phyloP scores from a whole-genome alignment of 2,797 vertebrate genomes.

The Urosaurus nigricauda region DNA sequence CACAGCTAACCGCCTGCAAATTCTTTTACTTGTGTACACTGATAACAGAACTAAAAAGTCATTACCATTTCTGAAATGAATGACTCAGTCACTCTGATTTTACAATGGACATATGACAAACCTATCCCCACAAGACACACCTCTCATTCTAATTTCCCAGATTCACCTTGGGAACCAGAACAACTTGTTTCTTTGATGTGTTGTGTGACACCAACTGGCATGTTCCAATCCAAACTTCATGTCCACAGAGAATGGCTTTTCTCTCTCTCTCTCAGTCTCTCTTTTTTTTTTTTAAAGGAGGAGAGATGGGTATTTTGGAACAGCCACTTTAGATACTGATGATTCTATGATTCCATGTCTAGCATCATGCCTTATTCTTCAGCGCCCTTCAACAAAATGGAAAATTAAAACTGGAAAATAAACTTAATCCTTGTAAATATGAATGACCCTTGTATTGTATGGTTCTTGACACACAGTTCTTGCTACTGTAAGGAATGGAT shows the following conservation, averaged over 20 bases:
- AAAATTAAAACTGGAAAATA: conserved; percentile 71
- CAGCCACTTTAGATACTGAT: conserved; percentile 50
- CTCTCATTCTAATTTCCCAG: conserved; percentile 39
- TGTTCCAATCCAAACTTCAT: conserved; percentile 62
- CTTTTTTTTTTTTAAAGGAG: not conserved
- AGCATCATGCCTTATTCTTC: conserved; percentile 68
- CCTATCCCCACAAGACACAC: conserved; percentile 28
- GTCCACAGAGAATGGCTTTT: conserved; percentile 49
- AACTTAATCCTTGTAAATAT: conserved; percentile 70
- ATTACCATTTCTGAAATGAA: not conserved
- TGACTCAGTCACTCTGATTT: conserved; percentile 48
- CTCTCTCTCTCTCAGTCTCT: too few relatives aligned
- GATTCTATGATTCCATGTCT: not conserved
- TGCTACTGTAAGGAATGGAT: conserved; percentile 47
- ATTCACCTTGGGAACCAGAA: conserved; percentile 67
- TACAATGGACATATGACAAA: conserved; percentile 33
- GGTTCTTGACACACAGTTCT: conserved; percentile 65
- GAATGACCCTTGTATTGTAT: conserved; percentile 38
- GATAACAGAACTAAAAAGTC: not conserved
- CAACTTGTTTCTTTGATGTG: conserved; percentile 68
- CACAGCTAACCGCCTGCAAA: not conserved
- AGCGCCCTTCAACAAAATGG: conserved; percentile 58
- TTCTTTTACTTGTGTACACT: not conserved
- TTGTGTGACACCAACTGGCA: conserved; percentile 40
- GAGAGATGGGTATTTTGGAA: conserved; percentile 31